phyloP scores from a whole-genome alignment of 2,888 invertebrate genomes.

The Cephus pygmeus region DNA sequence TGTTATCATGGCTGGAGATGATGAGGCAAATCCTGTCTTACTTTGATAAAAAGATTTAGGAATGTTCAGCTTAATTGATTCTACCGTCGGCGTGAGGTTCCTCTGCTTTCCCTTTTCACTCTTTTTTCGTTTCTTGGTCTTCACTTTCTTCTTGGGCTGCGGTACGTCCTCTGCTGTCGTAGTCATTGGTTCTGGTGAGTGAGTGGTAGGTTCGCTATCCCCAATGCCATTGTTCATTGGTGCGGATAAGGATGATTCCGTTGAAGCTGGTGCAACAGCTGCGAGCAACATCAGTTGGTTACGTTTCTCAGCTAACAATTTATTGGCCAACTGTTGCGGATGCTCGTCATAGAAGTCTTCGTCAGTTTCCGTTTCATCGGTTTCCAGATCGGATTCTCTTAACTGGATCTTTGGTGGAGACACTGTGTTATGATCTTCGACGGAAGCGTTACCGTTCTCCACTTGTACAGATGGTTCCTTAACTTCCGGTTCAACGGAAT shows the following conservation, averaged over 20 bases:
- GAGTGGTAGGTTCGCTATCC: slow-evolving; percentile 3
- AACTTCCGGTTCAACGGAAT: slow-evolving; percentile 12
- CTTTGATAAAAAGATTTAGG: slow-evolving; percentile 66
- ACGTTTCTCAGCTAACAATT: slow-evolving; percentile 80
- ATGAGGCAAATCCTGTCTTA: slow-evolving; percentile 39
- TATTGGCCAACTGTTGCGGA: slow-evolving; percentile 80
- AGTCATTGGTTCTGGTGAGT: slow-evolving; percentile 7
- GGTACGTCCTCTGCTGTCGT: slow-evolving; percentile 58
- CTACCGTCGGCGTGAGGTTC: slow-evolving; percentile 65
- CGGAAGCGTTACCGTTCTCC: slow-evolving; percentile 42
- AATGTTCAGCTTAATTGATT: slow-evolving; percentile 73
- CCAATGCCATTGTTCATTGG: slow-evolving; percentile 58
- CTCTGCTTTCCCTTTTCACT: slow-evolving; percentile 74
- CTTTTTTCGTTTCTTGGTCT: slow-evolving; percentile 75
- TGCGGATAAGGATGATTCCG: slow-evolving; percentile 28
- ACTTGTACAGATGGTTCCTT: slow-evolving; percentile 9
- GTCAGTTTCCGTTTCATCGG: slow-evolving; percentile 86
- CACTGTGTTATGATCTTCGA: slow-evolving; percentile 63
- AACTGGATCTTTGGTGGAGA: slow-evolving; percentile 71
- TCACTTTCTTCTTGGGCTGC: slow-evolving; percentile 67
- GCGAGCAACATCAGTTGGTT: slow-evolving; percentile 75
- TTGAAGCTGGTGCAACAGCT: slow-evolving; percentile 70
- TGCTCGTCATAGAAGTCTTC: slow-evolving; percentile 90
- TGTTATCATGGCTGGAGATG: slow-evolving; percentile 31
- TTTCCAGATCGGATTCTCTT: slow-evolving; percentile 86